These are phyloP conservation scores for Anguilla pacifica DNA, from an alignment of 2,797 vertebrate genomes.

Conservation along the genomic window DNA sequence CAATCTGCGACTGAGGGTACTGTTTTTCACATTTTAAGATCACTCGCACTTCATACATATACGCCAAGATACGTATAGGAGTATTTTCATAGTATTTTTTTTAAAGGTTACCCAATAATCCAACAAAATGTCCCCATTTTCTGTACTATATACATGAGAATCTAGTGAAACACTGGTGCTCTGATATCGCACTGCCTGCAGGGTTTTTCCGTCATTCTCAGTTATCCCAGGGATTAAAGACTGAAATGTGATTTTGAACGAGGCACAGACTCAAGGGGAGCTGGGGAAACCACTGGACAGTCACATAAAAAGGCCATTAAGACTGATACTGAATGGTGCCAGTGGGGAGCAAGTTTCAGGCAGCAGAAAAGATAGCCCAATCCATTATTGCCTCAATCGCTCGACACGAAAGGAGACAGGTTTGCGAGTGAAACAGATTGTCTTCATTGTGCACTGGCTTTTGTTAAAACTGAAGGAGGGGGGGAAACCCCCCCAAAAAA, in stretches of 20 bases:
- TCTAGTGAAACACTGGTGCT: not conserved
- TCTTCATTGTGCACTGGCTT: conserved; percentile 13
- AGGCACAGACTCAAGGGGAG: not conserved
- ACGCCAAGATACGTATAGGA: no score
- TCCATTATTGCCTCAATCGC: conserved; percentile 1
- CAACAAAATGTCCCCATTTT: not conserved
- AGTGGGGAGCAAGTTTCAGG: not conserved
- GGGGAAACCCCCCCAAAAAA: not conserved
- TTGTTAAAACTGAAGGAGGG: conserved; percentile 19
- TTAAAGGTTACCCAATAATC: not conserved
- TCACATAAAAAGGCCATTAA: not conserved
- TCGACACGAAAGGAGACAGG: not conserved
- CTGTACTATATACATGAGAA: not conserved
- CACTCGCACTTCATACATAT: no score
- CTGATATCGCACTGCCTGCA: not conserved
- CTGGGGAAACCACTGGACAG: not conserved
- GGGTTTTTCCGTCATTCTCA: not conserved
- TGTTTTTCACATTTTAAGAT: not conserved
- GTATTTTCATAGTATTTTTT: not conserved
- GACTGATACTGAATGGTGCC: not conserved
- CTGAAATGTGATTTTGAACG: not conserved
- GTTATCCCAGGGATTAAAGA: not conserved
- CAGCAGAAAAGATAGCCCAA: not conserved
- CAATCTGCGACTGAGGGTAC: not conserved
- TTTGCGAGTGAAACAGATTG: not conserved